Evolutionary conservation across 64 coral and sea anemone genomes (phyloP).

Genomic region (Exaiptasia diaphana): DNA sequence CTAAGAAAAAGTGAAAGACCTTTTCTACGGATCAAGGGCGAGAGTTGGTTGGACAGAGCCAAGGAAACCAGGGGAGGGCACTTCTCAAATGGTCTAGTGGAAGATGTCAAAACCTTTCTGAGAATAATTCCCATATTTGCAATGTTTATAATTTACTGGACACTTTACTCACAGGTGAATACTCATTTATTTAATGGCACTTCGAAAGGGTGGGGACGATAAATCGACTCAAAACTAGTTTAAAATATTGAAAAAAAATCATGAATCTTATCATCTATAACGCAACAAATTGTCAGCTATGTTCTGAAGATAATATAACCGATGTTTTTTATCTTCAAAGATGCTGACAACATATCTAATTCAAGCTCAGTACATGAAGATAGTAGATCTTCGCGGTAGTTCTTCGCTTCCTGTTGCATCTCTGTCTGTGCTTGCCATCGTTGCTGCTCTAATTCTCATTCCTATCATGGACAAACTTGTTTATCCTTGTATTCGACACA

Average conservation of each 20-base stretch:
- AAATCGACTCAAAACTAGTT: no score
- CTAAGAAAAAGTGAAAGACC: not conserved
- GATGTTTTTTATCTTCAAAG: constrained; percentile 44
- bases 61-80: constrained; percentile 48
- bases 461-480: constrained; percentile 72
- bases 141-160: constrained; percentile 67
- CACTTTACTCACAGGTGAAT: constrained; percentile 69
- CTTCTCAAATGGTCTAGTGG: constrained; percentile 50
- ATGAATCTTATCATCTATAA: no score
- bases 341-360: constrained; percentile 60
- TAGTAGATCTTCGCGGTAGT: constrained; percentile 3
- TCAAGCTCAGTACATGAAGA: constrained; percentile 68
- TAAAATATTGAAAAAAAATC: no score
- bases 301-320: not conserved
- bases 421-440: constrained; percentile 35
- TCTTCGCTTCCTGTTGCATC: constrained; percentile 50
- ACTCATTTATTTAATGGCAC: not conserved
- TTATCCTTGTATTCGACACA: constrained; percentile 34
- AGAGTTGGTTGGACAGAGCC: constrained; percentile 45
- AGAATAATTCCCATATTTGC: constrained; percentile 61
- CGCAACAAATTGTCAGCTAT: no score
- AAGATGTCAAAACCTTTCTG: constrained; percentile 65
- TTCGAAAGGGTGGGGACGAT: not conserved
- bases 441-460: constrained; percentile 36
- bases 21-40: not conserved